Evolutionary conservation across 2,797 vertebrate species (phyloP), one percentile per base, ranked within the genome.

Genomic region (Crenuchus spilurus): DNA sequence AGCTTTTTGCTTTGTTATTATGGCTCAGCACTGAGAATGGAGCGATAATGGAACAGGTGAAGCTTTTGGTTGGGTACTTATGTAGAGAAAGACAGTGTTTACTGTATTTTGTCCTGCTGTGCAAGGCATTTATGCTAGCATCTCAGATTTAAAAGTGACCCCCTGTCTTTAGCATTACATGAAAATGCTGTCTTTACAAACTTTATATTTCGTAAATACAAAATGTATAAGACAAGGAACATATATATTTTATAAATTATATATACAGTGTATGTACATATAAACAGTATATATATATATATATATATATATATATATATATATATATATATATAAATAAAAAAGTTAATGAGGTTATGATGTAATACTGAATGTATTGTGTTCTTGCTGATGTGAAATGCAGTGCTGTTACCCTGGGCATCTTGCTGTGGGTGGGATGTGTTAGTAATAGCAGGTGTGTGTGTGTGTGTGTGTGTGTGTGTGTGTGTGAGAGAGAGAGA

Each of bases 361-460:
- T 52, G 4, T 48, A n/a, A 11, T 11, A 26, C 10, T 6, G 10
- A 68, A 11, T 54, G 37, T 8, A 16, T 48, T 44, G 42, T 26
- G 41, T 9, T 57, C 3, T 16, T 48, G 54, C 64, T 66, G 37
- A 71, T 61, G 33, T 61, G 54, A 41, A 37, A 60, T 65, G 14
- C 41, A 77, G 41, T 30, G 18, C 52, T 55, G 63, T 37, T 63
- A 72, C 68, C 41, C 65, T 55, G 28, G 49, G 42, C 48, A 52
- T 55, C 13, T 39, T 80, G 67, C 18, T 70, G 37, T 78, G 63
- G 22, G 75, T 81, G 57, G 72, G 68, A 65, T 75, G 78, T 80
- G 72, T 83, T 74, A 70, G 72, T 83, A 78, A 80, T 51, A 76
- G 70, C 64, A 74, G 70, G 61, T 78, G 61, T 78, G 54, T 81